Evolutionary conservation across 2,888 invertebrate species (phyloP), one percentile per base, ranked within the genome.

Genomic region (Melanargia galathea): DNA sequence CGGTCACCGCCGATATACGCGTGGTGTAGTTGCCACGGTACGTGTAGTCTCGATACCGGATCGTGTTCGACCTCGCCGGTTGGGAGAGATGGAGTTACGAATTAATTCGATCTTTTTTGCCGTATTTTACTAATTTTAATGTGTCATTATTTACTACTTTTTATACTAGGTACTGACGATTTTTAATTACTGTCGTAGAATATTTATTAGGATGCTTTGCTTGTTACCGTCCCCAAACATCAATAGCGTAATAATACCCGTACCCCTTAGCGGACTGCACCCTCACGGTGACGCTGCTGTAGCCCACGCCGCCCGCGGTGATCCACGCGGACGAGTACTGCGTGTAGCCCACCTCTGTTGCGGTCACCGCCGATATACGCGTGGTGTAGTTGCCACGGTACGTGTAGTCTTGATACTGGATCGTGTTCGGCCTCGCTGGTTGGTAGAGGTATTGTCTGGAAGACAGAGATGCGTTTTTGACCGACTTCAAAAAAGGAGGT

Each of bases 201-300:
- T 33, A 20, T 4, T 1, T 8, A 33, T 11, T 3, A 16, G 16
- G 5, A 26, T 16, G 16, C n/a, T 11, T 20, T 5, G 33, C 4
- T 24, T 20, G 3, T 57, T 57, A 57, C 45, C 76, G 81, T 24
- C 87, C 87, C 81, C 82, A 88, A 49, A 89, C 73, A 7, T 83
- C 83, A 2, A 88, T 66, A 0, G 74, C 64, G 63, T 86, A 89
- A 64, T 89, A 79, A 60, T 81, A 90, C 0, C 89, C 89, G 20
- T 79, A 81, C 0, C 88, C 83, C 1, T 77, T 74, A 0, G 77
- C 72, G 0, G 86, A 78, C 13, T 83, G 80, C 3, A 83, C 75
- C 18, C 87, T 71, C 1, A 89, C 63, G 0, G 84, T 85, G 0
- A 75, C 83, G 20, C 82, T 81, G 62, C 71, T 81, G 26, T 69